These are phyloP conservation scores for Pampusana beccarii DNA, from an alignment of 2,113 vertebrate genomes.

Conservation along the genomic window DNA sequence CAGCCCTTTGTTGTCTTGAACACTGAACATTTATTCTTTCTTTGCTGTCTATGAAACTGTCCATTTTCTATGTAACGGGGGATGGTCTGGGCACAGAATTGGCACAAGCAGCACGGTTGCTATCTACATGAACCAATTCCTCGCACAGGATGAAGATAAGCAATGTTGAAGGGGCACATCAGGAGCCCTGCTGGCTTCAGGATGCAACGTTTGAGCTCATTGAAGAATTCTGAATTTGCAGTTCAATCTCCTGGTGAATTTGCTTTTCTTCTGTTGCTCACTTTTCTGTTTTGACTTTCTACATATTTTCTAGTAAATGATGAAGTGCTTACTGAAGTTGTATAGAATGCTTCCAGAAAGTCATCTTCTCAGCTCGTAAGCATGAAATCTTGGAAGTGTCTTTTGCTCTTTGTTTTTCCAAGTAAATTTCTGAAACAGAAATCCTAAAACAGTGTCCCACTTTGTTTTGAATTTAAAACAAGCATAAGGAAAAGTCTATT, in stretches of 20 bases:
- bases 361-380: background rate
- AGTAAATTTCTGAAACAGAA: background rate
- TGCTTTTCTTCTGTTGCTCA: rapidly evolving
- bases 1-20: background rate
- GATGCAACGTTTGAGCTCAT: background rate
- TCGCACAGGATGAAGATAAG: background rate
- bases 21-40: background rate
- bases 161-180: background rate
- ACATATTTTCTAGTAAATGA: background rate
- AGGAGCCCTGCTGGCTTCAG: background rate
- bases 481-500: background rate
- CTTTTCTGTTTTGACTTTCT: background rate
- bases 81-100: background rate
- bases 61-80: background rate
- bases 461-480: background rate
- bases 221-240: background rate
- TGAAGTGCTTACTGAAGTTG: background rate
- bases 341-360: background rate
- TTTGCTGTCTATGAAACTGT: background rate
- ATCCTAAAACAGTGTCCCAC: background rate
- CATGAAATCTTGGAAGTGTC: background rate
- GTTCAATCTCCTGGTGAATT: background rate
- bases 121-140: background rate
- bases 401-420: background rate
- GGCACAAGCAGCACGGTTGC: background rate